Evolutionary conservation across 2,113 vertebrate genomes (phyloP).

Genomic region (Mus pahari): DNA sequence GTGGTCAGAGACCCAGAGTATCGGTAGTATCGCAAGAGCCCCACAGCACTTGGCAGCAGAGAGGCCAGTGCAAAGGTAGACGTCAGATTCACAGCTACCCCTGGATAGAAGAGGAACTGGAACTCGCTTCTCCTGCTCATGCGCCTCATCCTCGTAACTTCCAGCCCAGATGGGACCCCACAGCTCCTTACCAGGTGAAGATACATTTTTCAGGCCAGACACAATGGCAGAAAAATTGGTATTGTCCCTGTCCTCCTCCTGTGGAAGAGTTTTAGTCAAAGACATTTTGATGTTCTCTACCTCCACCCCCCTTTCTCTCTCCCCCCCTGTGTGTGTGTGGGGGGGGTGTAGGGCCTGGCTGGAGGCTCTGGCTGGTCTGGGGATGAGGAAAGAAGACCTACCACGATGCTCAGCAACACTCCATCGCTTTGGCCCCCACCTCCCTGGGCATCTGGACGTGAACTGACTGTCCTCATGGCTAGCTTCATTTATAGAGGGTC

Average conservation of each 20-base stretch:
- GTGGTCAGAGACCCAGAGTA: constrained; percentile 93
- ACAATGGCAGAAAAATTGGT: constrained; percentile 89
- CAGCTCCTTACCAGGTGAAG: constrained; percentile 83
- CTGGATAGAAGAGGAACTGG: constrained; percentile 65
- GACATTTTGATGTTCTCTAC: not conserved
- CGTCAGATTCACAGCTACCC: constrained; percentile 82
- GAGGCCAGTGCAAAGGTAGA: constrained; percentile 89
- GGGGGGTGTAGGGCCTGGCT: not conserved
- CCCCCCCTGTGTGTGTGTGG: too few relatives aligned
- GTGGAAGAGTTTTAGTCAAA: not conserved
- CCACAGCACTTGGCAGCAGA: constrained; percentile 83
- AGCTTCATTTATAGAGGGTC: not conserved
- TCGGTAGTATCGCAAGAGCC: constrained; percentile 89
- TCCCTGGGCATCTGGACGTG: not conserved
- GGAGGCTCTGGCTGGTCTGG: not conserved
- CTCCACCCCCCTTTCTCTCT: too few relatives aligned
- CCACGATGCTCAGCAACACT: not conserved
- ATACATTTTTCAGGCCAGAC: constrained; percentile 86
- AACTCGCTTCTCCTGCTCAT: rapidly evolving
- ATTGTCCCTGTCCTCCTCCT: constrained; percentile 87
- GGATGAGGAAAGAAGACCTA: too few relatives aligned
- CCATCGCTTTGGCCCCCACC: not conserved
- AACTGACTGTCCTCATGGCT: not conserved
- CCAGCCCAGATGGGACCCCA: rapidly evolving
- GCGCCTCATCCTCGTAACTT: rapidly evolving